These are phyloP conservation scores for Diabrotica balteata DNA, from an alignment of 2,888 invertebrate species.

Conservation along the genomic window DNA sequence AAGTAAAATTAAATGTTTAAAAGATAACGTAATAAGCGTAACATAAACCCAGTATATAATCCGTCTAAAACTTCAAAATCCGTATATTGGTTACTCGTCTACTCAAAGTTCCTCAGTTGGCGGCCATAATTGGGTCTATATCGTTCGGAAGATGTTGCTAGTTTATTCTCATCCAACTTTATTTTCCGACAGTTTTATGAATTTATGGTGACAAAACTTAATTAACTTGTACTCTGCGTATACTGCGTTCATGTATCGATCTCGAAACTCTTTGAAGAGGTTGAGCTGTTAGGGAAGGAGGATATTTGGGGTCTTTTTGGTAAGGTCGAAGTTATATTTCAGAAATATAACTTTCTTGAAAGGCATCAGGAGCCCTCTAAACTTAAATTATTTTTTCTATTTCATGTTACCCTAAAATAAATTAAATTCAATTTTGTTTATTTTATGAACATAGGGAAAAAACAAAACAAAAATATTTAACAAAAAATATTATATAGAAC, in stretches of 20 bases:
- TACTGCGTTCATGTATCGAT: slow-evolving; percentile 10
- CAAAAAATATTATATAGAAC: too few relatives aligned
- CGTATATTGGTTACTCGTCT: slow-evolving; percentile 8
- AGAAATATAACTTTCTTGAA: too few relatives aligned
- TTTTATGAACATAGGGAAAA: too few relatives aligned
- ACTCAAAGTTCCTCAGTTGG: slow-evolving; percentile 22
- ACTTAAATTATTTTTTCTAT: too few relatives aligned
- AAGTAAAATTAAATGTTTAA: too few relatives aligned
- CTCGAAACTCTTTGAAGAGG: slow-evolving; percentile 7
- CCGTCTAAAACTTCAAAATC: not conserved
- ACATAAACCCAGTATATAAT: too few relatives aligned
- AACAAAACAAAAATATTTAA: too few relatives aligned
- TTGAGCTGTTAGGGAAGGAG: slow-evolving; percentile 6
- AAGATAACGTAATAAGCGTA: too few relatives aligned
- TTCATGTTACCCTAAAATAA: too few relatives aligned
- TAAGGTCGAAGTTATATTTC: not conserved
- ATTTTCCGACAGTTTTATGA: slow-evolving; percentile 33
- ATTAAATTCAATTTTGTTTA: too few relatives aligned
- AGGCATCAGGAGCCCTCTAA: too few relatives aligned
- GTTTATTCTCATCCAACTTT: slow-evolving; percentile 29
- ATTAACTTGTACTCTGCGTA: slow-evolving; percentile 22
- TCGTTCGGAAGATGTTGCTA: slow-evolving; percentile 26
- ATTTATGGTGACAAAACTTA: slow-evolving; percentile 30
- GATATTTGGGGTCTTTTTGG: slow-evolving; percentile 12
- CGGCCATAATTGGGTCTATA: slow-evolving; percentile 23